A percentile compares a stretch with the other conserved stretches of the same genome.
These are phyloP conservation scores for Hydractinia echinata DNA, from an alignment of 30 jellyfish, hydroid and myxozoan species.

Conservation along the genomic window DNA sequence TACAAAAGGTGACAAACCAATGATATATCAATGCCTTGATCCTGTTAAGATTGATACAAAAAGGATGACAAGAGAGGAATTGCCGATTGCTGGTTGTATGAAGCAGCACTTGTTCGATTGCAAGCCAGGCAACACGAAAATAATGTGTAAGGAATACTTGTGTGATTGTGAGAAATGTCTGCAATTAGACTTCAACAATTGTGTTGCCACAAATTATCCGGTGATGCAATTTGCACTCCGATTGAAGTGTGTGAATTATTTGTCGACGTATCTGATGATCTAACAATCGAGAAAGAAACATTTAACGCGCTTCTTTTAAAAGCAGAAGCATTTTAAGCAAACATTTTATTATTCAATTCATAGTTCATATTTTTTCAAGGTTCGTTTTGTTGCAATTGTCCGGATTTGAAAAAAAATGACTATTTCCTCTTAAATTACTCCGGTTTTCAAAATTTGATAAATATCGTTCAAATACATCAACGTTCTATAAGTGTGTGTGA, in stretches of 20 bases:
- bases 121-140: neutral
- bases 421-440: neutral
- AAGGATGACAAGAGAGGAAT: slow-evolving; percentile 18
- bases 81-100: neutral
- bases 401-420: neutral
- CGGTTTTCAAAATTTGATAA: neutral
- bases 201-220: neutral
- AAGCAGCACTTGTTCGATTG: neutral
- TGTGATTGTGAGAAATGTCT: slow-evolving; percentile 20
- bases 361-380: neutral
- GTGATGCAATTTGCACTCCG: neutral
- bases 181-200: slow-evolving; percentile 8
- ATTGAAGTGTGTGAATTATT: neutral
- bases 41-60: slow-evolving; percentile 14
- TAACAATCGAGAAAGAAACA: neutral
- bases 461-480: neutral
- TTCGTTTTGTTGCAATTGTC: neutral
- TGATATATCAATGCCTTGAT: slow-evolving; percentile 20
- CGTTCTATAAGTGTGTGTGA: too few relatives aligned
- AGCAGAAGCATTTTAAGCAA: neutral
- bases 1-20: neutral
- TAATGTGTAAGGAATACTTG: neutral
- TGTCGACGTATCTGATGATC: neutral
- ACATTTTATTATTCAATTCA: neutral
- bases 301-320: neutral